Evolutionary conservation across 2,113 vertebrate genomes (phyloP), one percentile per base, ranked within the genome.

Genomic region (Hystrix cristata): DNA sequence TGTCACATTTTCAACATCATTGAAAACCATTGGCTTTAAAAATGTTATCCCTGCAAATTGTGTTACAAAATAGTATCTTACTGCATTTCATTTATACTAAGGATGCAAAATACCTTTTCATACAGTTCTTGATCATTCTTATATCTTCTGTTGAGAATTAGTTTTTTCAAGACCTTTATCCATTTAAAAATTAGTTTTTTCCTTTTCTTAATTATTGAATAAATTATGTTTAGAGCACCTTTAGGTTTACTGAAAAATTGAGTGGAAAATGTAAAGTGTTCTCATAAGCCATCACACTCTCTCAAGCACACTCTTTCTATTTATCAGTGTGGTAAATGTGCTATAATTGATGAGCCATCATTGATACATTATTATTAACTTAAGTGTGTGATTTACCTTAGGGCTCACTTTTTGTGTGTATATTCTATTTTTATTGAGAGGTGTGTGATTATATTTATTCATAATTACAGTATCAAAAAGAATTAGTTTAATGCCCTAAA

Each of bases 101-200:
- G 90, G 25, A 57, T 62, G 5, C 60, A 83, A 83, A 71, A n/a
- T 15, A 92, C 46, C n/a, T 82, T 92, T 93, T 64, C 10, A 57
- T 53, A 87, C 34, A 90, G 18, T 2, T 94, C 62, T 65, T 53
- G 25, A 7, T 5, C 57, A 92, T 90, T 92, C 34, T 12, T 31
- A 57, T 85, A 69, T 92, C 16, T 90, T 89, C 7, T 79, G 80
- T 57, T 86, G 23, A 29, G 43, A 89, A 90, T 62, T 86, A 92
- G 4, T 85, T 86, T 86, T 82, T 82, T 80, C 21, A 89, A 71
- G 59, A 69, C 10, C 74, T 92, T 59, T 90, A 27, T 15, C 25
- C 11, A 80, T 89, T 92, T 57, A 69, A 80, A 87, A 84, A 46
- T 23, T 60, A 11, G 48, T 55, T 25, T 0, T 27, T 82, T 79